A percentile compares a stretch with the other conserved stretches of the same genome.
phyloP scores from a whole-genome alignment of 2,888 invertebrate species.

The Melolontha melolontha region DNA sequence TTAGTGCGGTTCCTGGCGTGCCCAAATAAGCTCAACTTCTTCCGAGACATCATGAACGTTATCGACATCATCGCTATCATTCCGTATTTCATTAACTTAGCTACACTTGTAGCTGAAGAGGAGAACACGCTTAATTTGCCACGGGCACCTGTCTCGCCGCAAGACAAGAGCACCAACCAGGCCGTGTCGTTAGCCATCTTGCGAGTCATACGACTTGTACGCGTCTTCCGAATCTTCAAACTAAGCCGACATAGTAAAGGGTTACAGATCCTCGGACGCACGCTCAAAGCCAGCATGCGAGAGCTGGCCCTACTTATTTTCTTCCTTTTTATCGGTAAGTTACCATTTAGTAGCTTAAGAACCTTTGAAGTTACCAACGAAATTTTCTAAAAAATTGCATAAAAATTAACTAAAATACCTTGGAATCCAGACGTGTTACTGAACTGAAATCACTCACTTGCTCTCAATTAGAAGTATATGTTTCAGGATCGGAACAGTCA shows the following conservation, averaged over 20 bases:
- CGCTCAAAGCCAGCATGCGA: slow-evolving; percentile 99
- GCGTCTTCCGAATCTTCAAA: slow-evolving; percentile 99
- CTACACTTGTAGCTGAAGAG: slow-evolving; percentile 98
- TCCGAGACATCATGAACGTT: slow-evolving; percentile 99
- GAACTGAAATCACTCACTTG: slow-evolving; percentile 19
- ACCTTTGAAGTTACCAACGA: background rate
- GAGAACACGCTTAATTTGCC: slow-evolving; percentile 90
- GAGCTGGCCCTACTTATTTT: slow-evolving; percentile 99
- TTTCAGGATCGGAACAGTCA: slow-evolving; percentile 87
- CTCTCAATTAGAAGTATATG: slow-evolving; percentile 55
- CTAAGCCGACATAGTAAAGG: slow-evolving; percentile 99
- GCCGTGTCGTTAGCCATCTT: slow-evolving; percentile 99
- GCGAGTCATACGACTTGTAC: slow-evolving; percentile 97
- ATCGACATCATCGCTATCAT: slow-evolving; percentile 99
- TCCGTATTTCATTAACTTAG: slow-evolving; percentile 99
- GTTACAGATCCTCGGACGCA: slow-evolving; percentile 98
- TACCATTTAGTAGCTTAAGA: slow-evolving; percentile 35
- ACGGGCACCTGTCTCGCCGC: slow-evolving; percentile 90
- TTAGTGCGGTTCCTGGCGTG: slow-evolving; percentile 98
- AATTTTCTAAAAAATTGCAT: too few species aligned
- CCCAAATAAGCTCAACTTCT: slow-evolving; percentile 98
- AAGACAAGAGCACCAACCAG: slow-evolving; percentile 96
- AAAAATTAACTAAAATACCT: background rate
- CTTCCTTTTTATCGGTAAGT: slow-evolving; percentile 99
- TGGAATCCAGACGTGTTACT: background rate